Evolutionary conservation across 2,888 invertebrate genomes (phyloP), one percentile per base, ranked within the genome.

Genomic region (Hypena proboscidalis): DNA sequence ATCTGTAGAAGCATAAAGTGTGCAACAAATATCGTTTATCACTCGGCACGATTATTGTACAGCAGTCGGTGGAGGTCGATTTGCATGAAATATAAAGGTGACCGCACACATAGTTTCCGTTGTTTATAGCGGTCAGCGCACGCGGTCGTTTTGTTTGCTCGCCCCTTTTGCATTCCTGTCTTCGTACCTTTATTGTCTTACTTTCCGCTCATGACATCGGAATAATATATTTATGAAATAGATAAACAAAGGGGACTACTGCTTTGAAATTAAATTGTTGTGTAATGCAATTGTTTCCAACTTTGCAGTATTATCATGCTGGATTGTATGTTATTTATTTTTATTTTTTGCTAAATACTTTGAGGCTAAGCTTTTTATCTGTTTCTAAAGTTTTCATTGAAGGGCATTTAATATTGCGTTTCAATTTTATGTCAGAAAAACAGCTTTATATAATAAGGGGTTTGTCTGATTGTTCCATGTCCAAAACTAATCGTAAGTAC

Each of bases 11-110:
- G 38, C 48, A 49, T 54, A 57, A 60, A 62, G 48, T 58, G 51
- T 33, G 36, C 45, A 49, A 49, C 58, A 63, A 59, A 56, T 63
- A 58, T 64, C 69, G 65, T 77, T 79, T 74, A 78, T 80, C 73
- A 76, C 69, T 67, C 65, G 69, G 72, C 70, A 68, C 72, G 71
- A 75, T 79, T 74, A 74, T 70, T 70, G 67, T 65, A 72, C 70
- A 78, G 74, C 74, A 69, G 74, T 76, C 47, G 40, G 48, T 57
- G 51, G 64, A 49, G 66, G 64, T 59, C 76, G 79, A 90, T 90
- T 90, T 89, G 85, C 90, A 90, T 90, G 87, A 90, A 85, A 90
- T 90, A 90, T 89, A 90, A 90, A 89, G 90, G 89, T 86, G 83
- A 79, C 85, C 85, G 81, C 86, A 78, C 70, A 75, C 85, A 90